Conservation (phyloP, 2,113 vertebrate species). For the Suncus etruscus region DNA sequence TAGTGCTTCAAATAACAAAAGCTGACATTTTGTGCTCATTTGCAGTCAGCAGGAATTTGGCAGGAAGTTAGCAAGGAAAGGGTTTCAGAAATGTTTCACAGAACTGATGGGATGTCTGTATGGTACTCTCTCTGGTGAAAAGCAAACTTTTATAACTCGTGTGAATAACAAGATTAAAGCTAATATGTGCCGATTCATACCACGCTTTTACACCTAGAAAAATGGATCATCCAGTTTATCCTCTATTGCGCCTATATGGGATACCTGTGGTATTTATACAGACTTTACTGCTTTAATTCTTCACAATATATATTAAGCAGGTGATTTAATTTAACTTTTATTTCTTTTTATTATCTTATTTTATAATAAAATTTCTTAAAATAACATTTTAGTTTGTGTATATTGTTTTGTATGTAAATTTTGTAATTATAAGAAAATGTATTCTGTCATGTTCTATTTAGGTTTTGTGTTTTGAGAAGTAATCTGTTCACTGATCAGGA, state of each 20-base stretch:
- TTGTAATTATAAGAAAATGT: too few species aligned
- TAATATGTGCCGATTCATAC: neutral
- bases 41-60: constrained; percentile 68
- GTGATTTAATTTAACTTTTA: too few species aligned
- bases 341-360: too few species aligned
- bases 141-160: constrained; percentile 63
- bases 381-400: too few species aligned
- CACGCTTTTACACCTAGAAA: constrained; percentile 29
- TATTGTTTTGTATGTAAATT: too few species aligned
- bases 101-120: constrained; percentile 60
- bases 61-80: constrained; percentile 58
- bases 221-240: neutral
- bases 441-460: too few species aligned
- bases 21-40: constrained; percentile 79
- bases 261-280: neutral
- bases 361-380: too few species aligned
- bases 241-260: neutral
- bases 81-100: constrained; percentile 70
- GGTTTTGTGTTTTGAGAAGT: too few species aligned
- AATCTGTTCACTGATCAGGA: too few species aligned
- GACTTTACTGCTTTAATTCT: neutral
- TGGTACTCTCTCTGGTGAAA: constrained; percentile 46
- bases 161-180: constrained; percentile 74
- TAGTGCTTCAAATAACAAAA: constrained; percentile 77
- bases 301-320: neutral